A percentile compares a stretch with the other conserved stretches of the same genome.
These are phyloP conservation scores for Passer domesticus DNA, from an alignment of 2,113 vertebrate species.

Conservation along the genomic window DNA sequence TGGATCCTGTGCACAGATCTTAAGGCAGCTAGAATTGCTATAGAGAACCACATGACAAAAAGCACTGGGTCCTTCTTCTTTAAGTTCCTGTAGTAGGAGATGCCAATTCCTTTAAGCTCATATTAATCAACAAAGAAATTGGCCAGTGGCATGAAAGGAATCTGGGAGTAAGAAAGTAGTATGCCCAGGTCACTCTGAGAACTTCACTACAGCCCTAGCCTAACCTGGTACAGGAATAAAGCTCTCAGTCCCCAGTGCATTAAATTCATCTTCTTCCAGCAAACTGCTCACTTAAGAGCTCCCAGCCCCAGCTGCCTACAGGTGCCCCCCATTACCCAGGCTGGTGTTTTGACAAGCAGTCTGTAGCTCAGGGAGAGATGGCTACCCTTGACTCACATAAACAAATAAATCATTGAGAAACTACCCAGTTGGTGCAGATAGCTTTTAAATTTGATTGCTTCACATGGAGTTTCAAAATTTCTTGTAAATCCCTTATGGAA, in stretches of 20 bases:
- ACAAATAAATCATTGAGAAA: not conserved
- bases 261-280: not conserved
- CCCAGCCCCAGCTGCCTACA: not conserved
- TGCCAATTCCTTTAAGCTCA: not conserved
- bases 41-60: not conserved
- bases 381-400: not conserved
- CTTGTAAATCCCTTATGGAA: not conserved
- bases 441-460: not conserved
- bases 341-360: not conserved
- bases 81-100: not conserved
- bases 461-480: not conserved
- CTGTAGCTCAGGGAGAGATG: not conserved
- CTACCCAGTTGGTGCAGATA: not conserved
- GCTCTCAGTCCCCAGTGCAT: no score
- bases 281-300: not conserved
- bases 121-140: not conserved
- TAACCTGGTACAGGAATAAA: not conserved
- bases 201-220: fast-evolving
- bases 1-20: not conserved
- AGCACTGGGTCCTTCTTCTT: not conserved
- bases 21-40: not conserved
- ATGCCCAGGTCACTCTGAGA: not conserved
- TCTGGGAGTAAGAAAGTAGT: not conserved
- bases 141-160: not conserved
- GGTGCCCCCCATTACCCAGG: not conserved